phyloP scores from a whole-genome alignment of 2,888 invertebrate species.

The Pyrocoelia pectoralis region DNA sequence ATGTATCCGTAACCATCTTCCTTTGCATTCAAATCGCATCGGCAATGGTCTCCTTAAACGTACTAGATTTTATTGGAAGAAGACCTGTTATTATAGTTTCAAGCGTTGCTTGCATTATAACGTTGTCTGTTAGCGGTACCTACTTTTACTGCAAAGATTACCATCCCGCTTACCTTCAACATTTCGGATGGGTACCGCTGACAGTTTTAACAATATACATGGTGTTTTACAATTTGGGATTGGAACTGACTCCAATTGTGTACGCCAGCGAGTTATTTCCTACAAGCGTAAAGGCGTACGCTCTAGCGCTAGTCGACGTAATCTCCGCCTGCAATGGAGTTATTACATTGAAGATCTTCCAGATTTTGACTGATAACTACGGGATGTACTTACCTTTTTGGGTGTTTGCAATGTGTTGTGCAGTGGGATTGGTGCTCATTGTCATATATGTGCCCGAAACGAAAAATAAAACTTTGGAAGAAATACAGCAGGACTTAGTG shows the following conservation, averaged over 20 bases:
- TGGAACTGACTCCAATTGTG: slow-evolving; percentile 63
- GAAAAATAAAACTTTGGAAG: slow-evolving; percentile 72
- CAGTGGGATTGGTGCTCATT: slow-evolving; percentile 69
- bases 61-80: slow-evolving; percentile 72
- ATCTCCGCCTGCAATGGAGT: slow-evolving; percentile 62
- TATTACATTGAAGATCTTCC: slow-evolving; percentile 61
- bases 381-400: slow-evolving; percentile 71
- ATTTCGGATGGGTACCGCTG: slow-evolving; percentile 61
- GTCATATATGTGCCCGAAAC: slow-evolving; percentile 70
- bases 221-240: slow-evolving; percentile 62
- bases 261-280: slow-evolving; percentile 65
- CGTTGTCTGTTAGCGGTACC: slow-evolving; percentile 56
- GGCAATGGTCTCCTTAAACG: slow-evolving; percentile 64
- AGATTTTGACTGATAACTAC: slow-evolving; percentile 63
- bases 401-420: slow-evolving; percentile 68
- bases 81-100: slow-evolving; percentile 70
- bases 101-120: slow-evolving; percentile 55
- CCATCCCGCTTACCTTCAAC: slow-evolving; percentile 48
- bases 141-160: slow-evolving; percentile 61
- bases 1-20: slow-evolving; percentile 67
- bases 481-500: slow-evolving; percentile 65
- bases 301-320: slow-evolving; percentile 64
- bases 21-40: slow-evolving; percentile 67
- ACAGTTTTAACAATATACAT: slow-evolving; percentile 62
- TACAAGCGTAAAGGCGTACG: slow-evolving; percentile 63